These are phyloP conservation scores for Antheraea assamensis DNA, from an alignment of 2,888 invertebrate genomes.

Conservation along the genomic window DNA sequence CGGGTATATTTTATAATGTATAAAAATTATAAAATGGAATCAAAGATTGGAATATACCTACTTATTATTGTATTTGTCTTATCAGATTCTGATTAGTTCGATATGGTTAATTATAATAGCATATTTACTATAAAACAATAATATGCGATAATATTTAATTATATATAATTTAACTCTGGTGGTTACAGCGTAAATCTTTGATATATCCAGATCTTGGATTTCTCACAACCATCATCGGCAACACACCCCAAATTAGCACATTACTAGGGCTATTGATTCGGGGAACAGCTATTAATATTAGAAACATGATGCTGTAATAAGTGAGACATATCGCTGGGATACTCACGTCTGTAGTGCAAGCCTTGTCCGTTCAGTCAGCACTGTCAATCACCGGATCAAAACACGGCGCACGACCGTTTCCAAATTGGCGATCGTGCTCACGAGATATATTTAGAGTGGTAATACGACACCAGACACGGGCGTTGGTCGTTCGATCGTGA, in stretches of 20 bases:
- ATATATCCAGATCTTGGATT: conserved; percentile 43
- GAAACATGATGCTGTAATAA: conserved; percentile 65
- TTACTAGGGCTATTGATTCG: conserved; percentile 67
- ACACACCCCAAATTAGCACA: conserved; percentile 71
- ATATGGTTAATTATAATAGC: not conserved
- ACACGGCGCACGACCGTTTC: conserved; percentile 78
- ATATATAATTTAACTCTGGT: not conserved
- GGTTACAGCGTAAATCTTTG: conserved; percentile 9
- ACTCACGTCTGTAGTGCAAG: conserved; percentile 65
- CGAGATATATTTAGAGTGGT: conserved; percentile 79
- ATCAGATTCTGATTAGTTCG: not conserved
- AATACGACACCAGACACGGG: conserved; percentile 79
- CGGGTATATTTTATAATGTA: not conserved
- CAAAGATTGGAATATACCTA: not conserved
- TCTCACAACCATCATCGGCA: conserved; percentile 52
- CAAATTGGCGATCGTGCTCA: conserved; percentile 80
- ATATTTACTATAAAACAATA: not conserved
- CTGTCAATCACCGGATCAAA: conserved; percentile 81
- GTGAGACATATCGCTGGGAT: conserved; percentile 49
- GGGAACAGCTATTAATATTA: conserved; percentile 78
- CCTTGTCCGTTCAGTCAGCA: conserved; percentile 66
- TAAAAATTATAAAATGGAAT: not conserved
- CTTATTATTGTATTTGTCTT: not conserved
- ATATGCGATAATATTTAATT: not conserved
- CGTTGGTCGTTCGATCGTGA: conserved; percentile 72